Evolutionary conservation across 2,888 invertebrate species (phyloP), one percentile per base, ranked within the genome.

Genomic region (Platycheirus rosarum): DNA sequence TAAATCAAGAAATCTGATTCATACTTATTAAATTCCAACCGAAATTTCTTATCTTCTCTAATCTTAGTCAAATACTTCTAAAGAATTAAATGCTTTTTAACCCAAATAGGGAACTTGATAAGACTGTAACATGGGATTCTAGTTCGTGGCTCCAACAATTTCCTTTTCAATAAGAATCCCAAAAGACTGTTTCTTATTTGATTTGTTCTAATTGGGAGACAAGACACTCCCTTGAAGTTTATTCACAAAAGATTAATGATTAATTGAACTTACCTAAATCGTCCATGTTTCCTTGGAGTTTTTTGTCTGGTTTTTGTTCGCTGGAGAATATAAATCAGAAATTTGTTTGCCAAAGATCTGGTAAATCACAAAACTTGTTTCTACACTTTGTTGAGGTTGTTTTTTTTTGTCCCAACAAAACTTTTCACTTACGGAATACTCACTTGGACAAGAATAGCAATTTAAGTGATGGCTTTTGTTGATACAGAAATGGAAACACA

Each of bases 351-450:
- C 20, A 23, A 26, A 40, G 29, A 20, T 20, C 23, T 60, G 46
- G 60, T 65, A 68, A 65, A 76, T 70, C 75, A 75, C 79, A 65
- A 65, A 80, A 73, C 70, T 80, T 9, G 75, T 80, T 76, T 74
- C 26, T 40, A 63, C 75, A 79, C 74, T 69, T 42, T 37, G 20
- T 57, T 35, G 57, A 69, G 63, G 68, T 26, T 44, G n/a, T n/a
- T 57, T 55, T 14, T 16, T 26, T 57, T 37, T 14, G 9, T 26
- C 13, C 23, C 9, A 55, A 20, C 75, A 57, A 62, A 55, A 60
- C 8, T 80, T 11, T 20, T 6, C 69, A 77, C 76, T 48, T 26
- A 14, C 71, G 65, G 40, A 23, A n/a, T n/a, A 3, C 29, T 14
- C 26, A 29, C 44, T 60, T 60, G 13, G 40, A 14, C 40, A 26